Conservation (phyloP, 2,888 invertebrate genomes). For the Tiphia femorata region DNA sequence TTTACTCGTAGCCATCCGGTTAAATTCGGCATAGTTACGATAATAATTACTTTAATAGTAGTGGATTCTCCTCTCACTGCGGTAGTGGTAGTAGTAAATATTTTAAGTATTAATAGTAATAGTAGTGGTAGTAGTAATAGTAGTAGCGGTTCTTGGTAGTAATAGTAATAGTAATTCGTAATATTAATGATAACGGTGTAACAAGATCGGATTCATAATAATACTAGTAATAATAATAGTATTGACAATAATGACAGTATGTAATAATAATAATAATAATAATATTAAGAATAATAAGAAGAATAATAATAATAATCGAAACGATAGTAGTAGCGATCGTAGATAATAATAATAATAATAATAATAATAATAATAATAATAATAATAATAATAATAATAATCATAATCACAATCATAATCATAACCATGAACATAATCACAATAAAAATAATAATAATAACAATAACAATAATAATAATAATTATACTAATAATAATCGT, state of each 20-base stretch:
- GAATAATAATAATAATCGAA: conserved; percentile 47
- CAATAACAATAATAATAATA: conserved; percentile 50
- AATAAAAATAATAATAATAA: conserved; percentile 27
- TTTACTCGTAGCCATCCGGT: conserved; percentile 31
- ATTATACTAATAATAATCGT: background rate
- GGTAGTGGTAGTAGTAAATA: background rate
- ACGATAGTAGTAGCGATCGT: too few relatives aligned
- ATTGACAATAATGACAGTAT: conserved; percentile 48
- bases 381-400: conserved; percentile 47
- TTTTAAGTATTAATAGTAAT: conserved; percentile 8
- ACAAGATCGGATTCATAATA: conserved; percentile 39
- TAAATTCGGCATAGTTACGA: conserved; percentile 29
- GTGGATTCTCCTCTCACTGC: conserved; percentile 28
- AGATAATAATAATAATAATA: conserved; percentile 36
- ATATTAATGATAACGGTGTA: conserved; percentile 47
- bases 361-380: conserved; percentile 40
- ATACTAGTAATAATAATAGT: conserved; percentile 35
- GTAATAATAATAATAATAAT: conserved; percentile 32
- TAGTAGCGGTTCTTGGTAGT: conserved; percentile 39
- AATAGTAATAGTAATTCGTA: conserved; percentile 46
- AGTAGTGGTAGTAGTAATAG: conserved; percentile 41
- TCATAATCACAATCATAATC: conserved; percentile 30
- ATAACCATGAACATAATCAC: conserved; percentile 47
- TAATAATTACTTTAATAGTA: conserved; percentile 37
- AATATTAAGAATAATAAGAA: conserved; percentile 45